phyloP scores from a whole-genome alignment of 2,113 vertebrate genomes.

The Cynopterus brachyotis region DNA sequence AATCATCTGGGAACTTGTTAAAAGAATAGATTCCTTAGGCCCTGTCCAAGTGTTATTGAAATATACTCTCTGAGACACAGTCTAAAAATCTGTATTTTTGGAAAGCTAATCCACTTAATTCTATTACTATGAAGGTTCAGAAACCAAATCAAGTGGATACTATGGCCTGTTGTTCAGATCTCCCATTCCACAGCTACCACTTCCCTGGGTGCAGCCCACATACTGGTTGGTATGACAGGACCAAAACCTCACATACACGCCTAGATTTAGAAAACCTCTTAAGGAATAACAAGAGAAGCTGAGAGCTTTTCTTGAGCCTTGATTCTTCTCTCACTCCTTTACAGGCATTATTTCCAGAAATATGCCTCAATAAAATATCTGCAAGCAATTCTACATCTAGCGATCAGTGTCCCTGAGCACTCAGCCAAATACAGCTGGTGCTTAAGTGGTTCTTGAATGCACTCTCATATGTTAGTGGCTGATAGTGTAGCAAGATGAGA shows the following conservation, averaged over 20 bases:
- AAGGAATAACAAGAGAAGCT: background rate
- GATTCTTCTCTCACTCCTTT: background rate
- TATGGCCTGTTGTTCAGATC: background rate
- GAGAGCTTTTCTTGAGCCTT: background rate
- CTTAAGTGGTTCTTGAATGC: background rate
- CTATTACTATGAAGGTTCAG: background rate
- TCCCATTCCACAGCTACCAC: background rate
- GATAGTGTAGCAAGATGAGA: background rate
- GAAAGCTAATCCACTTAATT: background rate
- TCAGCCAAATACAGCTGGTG: background rate
- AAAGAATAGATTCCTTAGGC: background rate
- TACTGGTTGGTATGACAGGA: background rate
- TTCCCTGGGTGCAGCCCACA: background rate
- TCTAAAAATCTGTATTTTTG: slow-evolving; percentile 7
- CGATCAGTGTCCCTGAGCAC: background rate
- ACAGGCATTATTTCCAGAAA: background rate
- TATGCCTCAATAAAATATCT: background rate
- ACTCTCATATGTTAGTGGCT: background rate
- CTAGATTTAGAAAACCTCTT: background rate
- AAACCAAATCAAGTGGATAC: background rate
- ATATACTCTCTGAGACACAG: background rate
- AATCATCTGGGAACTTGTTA: background rate
- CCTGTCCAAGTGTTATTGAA: background rate
- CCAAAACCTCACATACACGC: background rate
- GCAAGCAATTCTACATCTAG: background rate